These are phyloP conservation scores for Eulacestoma nigropectus DNA, from an alignment of 2,113 vertebrate genomes.

Conservation along the genomic window DNA sequence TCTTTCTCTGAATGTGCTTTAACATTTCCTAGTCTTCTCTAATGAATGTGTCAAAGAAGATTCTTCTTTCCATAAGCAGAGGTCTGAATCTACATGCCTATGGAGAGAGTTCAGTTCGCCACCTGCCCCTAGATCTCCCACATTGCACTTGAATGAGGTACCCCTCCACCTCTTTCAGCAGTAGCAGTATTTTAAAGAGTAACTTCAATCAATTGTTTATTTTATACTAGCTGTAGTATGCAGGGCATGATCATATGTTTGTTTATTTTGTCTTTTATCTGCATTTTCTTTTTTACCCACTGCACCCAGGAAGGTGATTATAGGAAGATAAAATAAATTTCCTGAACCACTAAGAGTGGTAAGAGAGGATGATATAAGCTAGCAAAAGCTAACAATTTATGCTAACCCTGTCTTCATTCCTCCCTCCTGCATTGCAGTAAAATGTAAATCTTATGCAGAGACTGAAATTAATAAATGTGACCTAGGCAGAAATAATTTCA, in stretches of 20 bases:
- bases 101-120: background rate
- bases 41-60: background rate
- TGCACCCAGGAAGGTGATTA: slow-evolving; percentile 44
- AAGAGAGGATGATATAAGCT: slow-evolving; percentile 19
- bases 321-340: slow-evolving; percentile 60
- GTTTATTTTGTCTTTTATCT: slow-evolving; percentile 59
- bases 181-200: slow-evolving; percentile 45
- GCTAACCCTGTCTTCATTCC: slow-evolving; percentile 40
- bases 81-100: background rate
- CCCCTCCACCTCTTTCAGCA: background rate
- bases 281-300: slow-evolving; percentile 55
- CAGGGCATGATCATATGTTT: slow-evolving; percentile 41
- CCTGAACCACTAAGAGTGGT: background rate
- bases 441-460: slow-evolving; percentile 56
- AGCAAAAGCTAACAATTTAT: slow-evolving; percentile 24
- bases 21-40: background rate
- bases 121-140: background rate
- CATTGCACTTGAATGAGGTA: background rate
- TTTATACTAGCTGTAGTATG: background rate
- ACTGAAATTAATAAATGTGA: slow-evolving; percentile 55
- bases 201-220: slow-evolving; percentile 24
- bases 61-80: background rate
- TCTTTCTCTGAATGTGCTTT: background rate
- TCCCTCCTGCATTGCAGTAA: slow-evolving; percentile 3
- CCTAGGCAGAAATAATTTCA: slow-evolving; percentile 52